phyloP scores from a whole-genome alignment of 2,113 vertebrate species.

The Chlamydotis undulata region DNA sequence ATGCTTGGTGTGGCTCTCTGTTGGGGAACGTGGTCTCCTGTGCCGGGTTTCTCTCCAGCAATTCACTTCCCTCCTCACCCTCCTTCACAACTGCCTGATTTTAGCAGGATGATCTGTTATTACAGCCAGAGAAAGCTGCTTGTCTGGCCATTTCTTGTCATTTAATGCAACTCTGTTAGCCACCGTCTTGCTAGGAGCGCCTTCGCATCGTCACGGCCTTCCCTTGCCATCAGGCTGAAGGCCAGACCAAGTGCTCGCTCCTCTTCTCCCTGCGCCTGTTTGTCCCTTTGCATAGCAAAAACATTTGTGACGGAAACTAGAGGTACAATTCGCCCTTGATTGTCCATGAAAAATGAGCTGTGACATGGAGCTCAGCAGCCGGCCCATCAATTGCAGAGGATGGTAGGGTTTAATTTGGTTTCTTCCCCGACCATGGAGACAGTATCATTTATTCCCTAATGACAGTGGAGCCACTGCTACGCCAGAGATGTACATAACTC shows the following conservation, averaged over 20 bases:
- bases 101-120: not conserved
- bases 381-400: not conserved
- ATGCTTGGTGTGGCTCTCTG: not conserved
- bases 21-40: rapidly evolving
- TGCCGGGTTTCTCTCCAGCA: not conserved
- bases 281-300: constrained; percentile 19
- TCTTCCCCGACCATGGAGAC: not conserved
- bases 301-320: constrained; percentile 30
- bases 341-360: not conserved
- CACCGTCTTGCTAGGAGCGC: rapidly evolving
- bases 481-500: rapidly evolving
- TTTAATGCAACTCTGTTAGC: not conserved
- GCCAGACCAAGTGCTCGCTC: not conserved
- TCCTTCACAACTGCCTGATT: not conserved
- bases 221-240: not conserved
- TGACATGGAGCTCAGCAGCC: not conserved
- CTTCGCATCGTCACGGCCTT: rapidly evolving
- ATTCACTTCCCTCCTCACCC: not conserved
- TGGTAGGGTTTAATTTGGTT: constrained; percentile 16
- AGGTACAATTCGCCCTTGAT: not conserved
- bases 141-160: not conserved
- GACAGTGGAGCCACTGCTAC: not conserved
- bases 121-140: not conserved
- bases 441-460: not conserved
- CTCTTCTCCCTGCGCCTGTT: not conserved